phyloP scores from a whole-genome alignment of 2,888 invertebrate species.

The Stenurella melanura region DNA sequence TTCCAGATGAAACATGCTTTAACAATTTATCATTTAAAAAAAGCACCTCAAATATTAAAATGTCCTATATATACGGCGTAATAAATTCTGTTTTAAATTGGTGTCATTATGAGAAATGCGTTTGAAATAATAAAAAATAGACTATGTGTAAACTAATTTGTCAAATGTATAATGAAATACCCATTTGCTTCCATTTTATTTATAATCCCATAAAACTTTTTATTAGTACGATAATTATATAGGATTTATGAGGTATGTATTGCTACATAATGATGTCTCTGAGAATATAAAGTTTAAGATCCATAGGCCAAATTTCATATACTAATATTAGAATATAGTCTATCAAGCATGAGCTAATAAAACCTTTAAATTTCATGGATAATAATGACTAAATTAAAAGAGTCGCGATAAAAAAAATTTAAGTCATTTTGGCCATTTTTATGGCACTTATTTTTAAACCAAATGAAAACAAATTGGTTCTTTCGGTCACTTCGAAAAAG shows the following conservation, averaged over 20 bases:
- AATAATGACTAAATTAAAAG: too few species aligned
- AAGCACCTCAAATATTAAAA: slow-evolving; percentile 9
- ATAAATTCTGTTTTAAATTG: slow-evolving; percentile 42
- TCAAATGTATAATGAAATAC: slow-evolving; percentile 34
- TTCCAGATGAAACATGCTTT: slow-evolving; percentile 13
- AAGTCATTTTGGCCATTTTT: too few species aligned
- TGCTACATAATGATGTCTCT: slow-evolving; percentile 1
- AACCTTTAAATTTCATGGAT: too few species aligned
- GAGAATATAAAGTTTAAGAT: not conserved
- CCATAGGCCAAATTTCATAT: not conserved
- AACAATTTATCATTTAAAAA: slow-evolving; percentile 30
- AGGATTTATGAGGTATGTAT: slow-evolving; percentile 16
- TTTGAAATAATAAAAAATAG: slow-evolving; percentile 35
- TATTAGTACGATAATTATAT: slow-evolving; percentile 22
- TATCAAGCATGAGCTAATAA: not conserved
- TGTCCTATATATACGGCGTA: slow-evolving; percentile 20
- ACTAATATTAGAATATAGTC: not conserved
- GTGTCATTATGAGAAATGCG: slow-evolving; percentile 30
- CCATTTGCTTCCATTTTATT: slow-evolving; percentile 31
- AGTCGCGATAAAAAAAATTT: too few species aligned
- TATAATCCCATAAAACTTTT: slow-evolving; percentile 24
- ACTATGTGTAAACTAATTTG: slow-evolving; percentile 30
- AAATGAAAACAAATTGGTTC: too few species aligned
- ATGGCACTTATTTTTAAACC: too few species aligned
- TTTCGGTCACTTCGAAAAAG: too few species aligned